Percentiles rank a stretch among this genome's conserved stretches.
Conservation (phyloP, 2,888 invertebrate genomes). For the Thera britannica region DNA sequence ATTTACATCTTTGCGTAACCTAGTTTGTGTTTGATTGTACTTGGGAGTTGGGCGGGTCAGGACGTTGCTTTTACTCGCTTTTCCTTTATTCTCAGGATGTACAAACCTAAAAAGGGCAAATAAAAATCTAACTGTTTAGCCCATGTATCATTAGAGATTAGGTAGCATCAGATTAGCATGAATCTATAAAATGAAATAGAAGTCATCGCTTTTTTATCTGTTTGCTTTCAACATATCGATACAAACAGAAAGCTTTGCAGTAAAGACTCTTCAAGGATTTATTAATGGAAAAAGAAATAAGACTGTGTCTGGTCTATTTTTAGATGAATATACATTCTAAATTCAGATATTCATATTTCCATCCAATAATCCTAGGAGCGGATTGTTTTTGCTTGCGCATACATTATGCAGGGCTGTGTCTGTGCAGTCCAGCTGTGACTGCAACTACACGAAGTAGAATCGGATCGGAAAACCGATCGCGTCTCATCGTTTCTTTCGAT, state of each 20-base stretch:
- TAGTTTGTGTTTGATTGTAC: slow-evolving; percentile 44
- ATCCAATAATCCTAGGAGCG: slow-evolving; percentile 45
- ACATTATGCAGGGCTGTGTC: slow-evolving; percentile 64
- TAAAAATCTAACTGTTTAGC: not conserved
- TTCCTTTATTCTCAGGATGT: slow-evolving; percentile 5
- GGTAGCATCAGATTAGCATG: too few species aligned
- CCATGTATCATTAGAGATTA: not conserved
- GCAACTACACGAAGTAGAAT: slow-evolving; percentile 53
- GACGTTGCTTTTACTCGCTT: slow-evolving; percentile 18
- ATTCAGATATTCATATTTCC: slow-evolving; percentile 51
- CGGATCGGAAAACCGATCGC: slow-evolving; percentile 73
- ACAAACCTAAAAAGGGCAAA: too few species aligned
- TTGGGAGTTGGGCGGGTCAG: slow-evolving; percentile 20
- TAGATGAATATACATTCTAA: slow-evolving; percentile 26
- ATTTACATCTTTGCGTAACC: slow-evolving; percentile 47
- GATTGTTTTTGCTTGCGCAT: slow-evolving; percentile 52
- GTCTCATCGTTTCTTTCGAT: slow-evolving; percentile 72
- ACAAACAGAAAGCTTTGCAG: too few species aligned
- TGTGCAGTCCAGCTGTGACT: slow-evolving; percentile 44
- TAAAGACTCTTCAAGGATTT: not conserved
- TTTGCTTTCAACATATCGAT: too few species aligned
- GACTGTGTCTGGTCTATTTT: slow-evolving; percentile 21
- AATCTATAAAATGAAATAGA: not conserved
- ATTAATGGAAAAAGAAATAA: slow-evolving; percentile 5
- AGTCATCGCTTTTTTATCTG: too few species aligned